Base-by-base conservation (phyloP, 2,888 invertebrate species). In the Hemicrepidius hirtus region DNA sequence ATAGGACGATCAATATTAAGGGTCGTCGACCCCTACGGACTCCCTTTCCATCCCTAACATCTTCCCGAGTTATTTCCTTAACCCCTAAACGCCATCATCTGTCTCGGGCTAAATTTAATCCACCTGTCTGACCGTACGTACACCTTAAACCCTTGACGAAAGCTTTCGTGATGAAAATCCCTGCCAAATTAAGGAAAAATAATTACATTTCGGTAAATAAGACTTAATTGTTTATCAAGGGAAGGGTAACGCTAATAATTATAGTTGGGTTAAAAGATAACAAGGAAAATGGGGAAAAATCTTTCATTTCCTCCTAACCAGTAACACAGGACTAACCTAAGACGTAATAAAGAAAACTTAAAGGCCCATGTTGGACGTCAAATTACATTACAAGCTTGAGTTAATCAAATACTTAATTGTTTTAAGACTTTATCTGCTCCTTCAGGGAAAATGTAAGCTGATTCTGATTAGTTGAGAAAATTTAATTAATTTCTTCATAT, bases 1-100 rank as follows among this genome's bases (percentile, higher is more conserved):
- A 73, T 69, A 62, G 68, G 64, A 41, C 73, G 73, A 73, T 73
- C 73, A 69, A 73, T 73, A 73, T 49, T 60, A 40, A 73, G 65
- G 73, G 68, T 73, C 73, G 73, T 37, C 73, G 68, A 73, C 68
- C 73, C 24, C 69, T 46, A 57, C 55, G 12, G 18, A 44, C 40
- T 62, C 53, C 57, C 46, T 46, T 41, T 35, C 57, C 72, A 63
- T 63, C 55, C 40, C 40, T 63, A 28, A 68, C 41, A 60, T 59
- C 63, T 68, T 57, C 41, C 21, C 40, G 63, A 46, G 53, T 63
- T 55, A 55, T 63, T 35, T 63, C 63, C 40, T 67, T 60, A 50
- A 35, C 21, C 59, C 44, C 59, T 10, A 40, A 60, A 41, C 41
- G 7, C 41, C 28, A 60, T 60, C 60, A 60, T 44, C 60, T 37